Base-by-base conservation (phyloP, 2,888 invertebrate genomes). In the Sabatieria punctata region DNA sequence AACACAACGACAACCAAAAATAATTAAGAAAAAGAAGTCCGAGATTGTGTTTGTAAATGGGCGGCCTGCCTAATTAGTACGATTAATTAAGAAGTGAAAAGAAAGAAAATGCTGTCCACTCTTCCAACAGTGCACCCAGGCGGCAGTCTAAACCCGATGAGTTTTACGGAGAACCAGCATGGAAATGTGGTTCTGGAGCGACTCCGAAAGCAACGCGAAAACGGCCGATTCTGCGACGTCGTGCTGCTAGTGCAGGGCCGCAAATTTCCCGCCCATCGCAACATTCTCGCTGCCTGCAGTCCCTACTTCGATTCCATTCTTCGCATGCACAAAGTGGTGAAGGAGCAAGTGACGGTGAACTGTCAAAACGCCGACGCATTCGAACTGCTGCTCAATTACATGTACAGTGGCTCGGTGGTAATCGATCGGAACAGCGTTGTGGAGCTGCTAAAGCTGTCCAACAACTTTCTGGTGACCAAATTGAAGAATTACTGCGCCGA, bases 301-400 rank as follows among this genome's bases (percentile, higher is more conserved):
- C 77, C 77, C 1, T 77, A 76, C 61, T 76, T 78, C 58, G 77
- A 76, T 57, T 73, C 76, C 21, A 73, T 76, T 46, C 65, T 77
- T 50, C 74, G 74, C 46, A 57, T 56, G 46, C 55, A 58, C 48
- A 73, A 72, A 60, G 66, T 73, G 43, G 67, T 70, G 22, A 69
- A 70, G 55, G 74, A 74, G 55, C 70, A 74, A 60, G 60, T 76
- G 35, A 73, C 71, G 4, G 69, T 76, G 39, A 73, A 71, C 46
- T 75, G 75, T 58, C 48, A 73, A 55, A 73, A 75, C 60, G 72
- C 73, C 48, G 73, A 72, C 49, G 73, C 74, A 44, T 78, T 78
- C 63, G 65, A 68, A 21, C 67, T 69, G 33, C 68, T 78, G 43
- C 63, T 79, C 23, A 74, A 75, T 60, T 78, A 76, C 59, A 75